phyloP scores from a whole-genome alignment of 2,113 vertebrate genomes.

The Tauraco erythrolophus region DNA sequence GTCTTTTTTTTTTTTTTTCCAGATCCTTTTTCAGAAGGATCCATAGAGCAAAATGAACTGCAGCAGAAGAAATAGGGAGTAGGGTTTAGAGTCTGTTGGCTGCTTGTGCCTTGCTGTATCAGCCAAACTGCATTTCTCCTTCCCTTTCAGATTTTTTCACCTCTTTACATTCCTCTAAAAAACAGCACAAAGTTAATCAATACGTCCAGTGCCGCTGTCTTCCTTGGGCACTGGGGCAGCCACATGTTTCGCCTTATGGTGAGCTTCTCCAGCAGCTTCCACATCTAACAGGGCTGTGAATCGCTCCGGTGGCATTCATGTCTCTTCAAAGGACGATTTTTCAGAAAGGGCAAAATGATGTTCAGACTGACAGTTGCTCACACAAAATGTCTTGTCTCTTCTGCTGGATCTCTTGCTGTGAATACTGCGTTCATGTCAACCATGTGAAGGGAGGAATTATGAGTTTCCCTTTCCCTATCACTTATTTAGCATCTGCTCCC shows the following conservation, averaged over 20 bases:
- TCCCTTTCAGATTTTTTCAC: not conserved
- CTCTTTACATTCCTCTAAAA: not conserved
- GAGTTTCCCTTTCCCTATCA: not conserved
- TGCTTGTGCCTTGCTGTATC: not conserved
- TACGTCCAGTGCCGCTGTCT: rapidly evolving
- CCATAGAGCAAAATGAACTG: not conserved
- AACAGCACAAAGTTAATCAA: not conserved
- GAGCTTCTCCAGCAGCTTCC: not conserved
- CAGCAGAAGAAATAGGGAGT: not conserved
- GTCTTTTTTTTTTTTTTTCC: not conserved
- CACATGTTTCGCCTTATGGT: not conserved
- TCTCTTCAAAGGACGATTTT: not conserved
- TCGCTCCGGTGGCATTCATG: rapidly evolving
- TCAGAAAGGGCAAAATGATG: not conserved
- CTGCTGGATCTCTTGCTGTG: not conserved
- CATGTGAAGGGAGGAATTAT: not conserved
- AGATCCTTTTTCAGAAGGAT: too few relatives aligned
- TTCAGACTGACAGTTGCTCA: not conserved
- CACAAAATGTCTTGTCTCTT: not conserved
- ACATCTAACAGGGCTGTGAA: not conserved
- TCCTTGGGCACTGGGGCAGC: not conserved
- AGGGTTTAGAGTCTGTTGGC: not conserved
- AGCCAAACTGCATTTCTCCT: not conserved
- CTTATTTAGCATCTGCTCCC: not conserved
- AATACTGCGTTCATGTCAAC: not conserved